Conservation (phyloP, 2,113 vertebrate genomes). For the Fukomys damarensis region DNA sequence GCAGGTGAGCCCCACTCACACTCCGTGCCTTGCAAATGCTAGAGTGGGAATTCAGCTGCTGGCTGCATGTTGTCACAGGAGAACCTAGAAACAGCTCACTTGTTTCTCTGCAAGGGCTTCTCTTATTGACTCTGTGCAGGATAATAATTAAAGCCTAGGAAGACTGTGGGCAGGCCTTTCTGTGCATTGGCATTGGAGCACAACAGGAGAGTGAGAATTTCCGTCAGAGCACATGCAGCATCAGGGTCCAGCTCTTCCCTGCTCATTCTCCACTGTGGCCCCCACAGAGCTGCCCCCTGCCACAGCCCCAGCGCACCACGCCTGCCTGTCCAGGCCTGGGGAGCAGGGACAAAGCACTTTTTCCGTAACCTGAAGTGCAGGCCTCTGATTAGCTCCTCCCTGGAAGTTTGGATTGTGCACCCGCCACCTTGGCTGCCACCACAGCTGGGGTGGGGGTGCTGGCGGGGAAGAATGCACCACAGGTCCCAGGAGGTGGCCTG, state of each 20-base stretch:
- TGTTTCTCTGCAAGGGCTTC: background rate
- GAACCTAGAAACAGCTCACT: background rate
- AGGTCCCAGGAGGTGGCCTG: background rate
- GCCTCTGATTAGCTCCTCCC: background rate
- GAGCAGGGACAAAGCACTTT: background rate
- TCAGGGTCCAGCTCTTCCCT: background rate
- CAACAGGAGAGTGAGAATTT: background rate
- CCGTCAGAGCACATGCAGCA: background rate
- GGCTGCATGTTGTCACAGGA: background rate
- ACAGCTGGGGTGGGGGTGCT: background rate
- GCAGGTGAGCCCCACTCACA: conserved; percentile 87
- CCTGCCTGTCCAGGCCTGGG: background rate
- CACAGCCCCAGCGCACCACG: background rate
- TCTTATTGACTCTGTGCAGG: background rate
- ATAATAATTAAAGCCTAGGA: background rate
- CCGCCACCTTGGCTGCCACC: background rate
- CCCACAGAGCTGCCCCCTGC: background rate
- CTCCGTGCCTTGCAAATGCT: too few relatives aligned
- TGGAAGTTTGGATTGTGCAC: too few relatives aligned
- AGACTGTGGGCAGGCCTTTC: background rate
- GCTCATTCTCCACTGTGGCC: background rate
- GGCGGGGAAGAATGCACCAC: background rate
- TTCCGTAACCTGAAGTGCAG: accelerated
- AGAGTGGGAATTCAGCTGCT: background rate
- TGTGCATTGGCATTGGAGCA: background rate